Evolutionary conservation across 2,888 invertebrate genomes (phyloP), one percentile per base, ranked within the genome.

Genomic region (Catocala nupta): DNA sequence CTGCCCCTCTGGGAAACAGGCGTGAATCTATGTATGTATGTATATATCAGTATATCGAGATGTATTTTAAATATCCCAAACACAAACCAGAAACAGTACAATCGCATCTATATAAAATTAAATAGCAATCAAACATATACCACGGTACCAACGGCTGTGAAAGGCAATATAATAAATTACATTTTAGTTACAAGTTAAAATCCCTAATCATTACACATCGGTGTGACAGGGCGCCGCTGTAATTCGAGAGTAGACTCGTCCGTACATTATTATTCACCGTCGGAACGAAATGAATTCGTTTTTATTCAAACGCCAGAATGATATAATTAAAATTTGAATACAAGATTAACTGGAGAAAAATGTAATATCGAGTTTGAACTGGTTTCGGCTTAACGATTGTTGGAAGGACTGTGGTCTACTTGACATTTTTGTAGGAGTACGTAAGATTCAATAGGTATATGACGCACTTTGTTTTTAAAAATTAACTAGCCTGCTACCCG

Each of bases 301-400:
- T 92, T 93, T 91, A 93, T 93, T 92, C 92, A 91, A 92, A 93
- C 88, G 84, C 87, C 88, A 84, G 90, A 92, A 92, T 92, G 89
- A 93, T 91, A 90, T 92, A 92, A 93, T 93, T 92, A 92, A 92
- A 93, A 93, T 93, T 92, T 93, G 90, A 93, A 93, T 93, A 91
- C 89, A 90, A 92, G 90, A 93, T 92, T 92, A 91, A 86, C 87
- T 88, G 81, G 85, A 88, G 86, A 92, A 90, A 91, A 92, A 88
- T 87, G 87, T 87, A 84, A 90, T 89, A 88, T 86, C 82, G 80
- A 86, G 87, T 88, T 85, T 78, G 68, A 82, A 69, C 76, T 68
- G 61, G 68, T 72, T 78, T 75, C 44, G 25, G 33, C 50, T 59
- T 49, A 44, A 33, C 59, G n/a, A 6, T 5, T 10, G 5, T 16